Evolutionary conservation across 2,113 vertebrate species (phyloP), one percentile per base, ranked within the genome.

Genomic region (Centrocercus urophasianus): DNA sequence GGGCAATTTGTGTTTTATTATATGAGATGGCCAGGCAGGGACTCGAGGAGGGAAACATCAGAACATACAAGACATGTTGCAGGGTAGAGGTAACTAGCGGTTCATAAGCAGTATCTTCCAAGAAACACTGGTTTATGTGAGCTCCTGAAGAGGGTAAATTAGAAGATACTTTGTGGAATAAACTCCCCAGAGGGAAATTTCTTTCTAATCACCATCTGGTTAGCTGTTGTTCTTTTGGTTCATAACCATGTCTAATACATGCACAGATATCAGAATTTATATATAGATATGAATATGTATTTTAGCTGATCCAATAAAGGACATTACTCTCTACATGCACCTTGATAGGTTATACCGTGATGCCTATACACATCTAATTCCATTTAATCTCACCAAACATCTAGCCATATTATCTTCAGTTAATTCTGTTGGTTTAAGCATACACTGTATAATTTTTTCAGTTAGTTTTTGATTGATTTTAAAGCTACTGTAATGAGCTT

Each of bases 1-100:
- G 38, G 79, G 38, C 74, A 95, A 96, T 96, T 95, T 93, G 85
- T 95, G 89, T 89, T 91, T 86, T 72, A 36, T 71, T 36, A 52
- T 71, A 80, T 8, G 38, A 93, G 82, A 89, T 76, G 87, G 91
- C 64, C 88, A 88, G 78, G 71, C 56, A 67, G 82, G 67, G 47
- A 63, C 75, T 83, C 82, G 83, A 59, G 59, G 52, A 30, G 52
- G 42, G 4, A 59, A 91, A 42, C 30, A 79, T 66, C 42, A 83
- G 81, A 73, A 89, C 20, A 13, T 0, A 45, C 59, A 48, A 83
- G 16, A 64, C 16, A 2, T 24, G 47, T 69, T 56, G 10, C 64
- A 83, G 32, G 22, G 14, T 52, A 56, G 28, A 59, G 52, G 52
- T 16, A 54, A 45, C 67, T 80, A 60, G 47, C 80, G 40, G 38